Conservation (phyloP, 2,797 vertebrate species). For the Dipus sagitta region DNA sequence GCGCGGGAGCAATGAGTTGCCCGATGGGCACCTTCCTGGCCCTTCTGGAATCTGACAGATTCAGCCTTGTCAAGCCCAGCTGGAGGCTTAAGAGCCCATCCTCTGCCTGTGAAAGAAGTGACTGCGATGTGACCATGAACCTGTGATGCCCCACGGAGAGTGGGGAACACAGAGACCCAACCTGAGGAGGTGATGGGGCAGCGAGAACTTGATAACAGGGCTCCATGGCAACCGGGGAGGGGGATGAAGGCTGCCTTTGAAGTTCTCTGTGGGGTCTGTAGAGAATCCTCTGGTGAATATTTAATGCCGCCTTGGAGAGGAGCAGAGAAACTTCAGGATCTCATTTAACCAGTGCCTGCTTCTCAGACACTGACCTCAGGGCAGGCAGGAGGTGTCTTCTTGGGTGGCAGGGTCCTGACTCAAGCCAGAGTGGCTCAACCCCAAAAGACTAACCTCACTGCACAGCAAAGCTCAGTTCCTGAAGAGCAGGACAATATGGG, state of each 20-base stretch:
- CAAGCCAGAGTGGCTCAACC: too few species aligned
- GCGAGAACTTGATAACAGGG: constrained; percentile 15
- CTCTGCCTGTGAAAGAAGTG: neutral
- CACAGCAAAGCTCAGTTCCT: constrained; percentile 5
- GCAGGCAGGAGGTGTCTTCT: neutral
- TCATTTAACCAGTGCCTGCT: neutral
- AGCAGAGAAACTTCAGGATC: neutral
- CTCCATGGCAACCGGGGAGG: constrained; percentile 61
- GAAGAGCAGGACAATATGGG: neutral
- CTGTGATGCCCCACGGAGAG: neutral
- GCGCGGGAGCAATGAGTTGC: neutral
- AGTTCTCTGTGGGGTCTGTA: constrained; percentile 40
- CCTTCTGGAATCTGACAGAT: constrained; percentile 35
- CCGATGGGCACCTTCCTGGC: neutral
- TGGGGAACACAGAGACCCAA: neutral
- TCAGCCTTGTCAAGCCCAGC: too few species aligned
- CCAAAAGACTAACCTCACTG: neutral
- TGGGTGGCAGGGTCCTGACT: neutral
- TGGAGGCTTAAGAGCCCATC: neutral
- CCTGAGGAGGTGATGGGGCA: constrained; percentile 53
- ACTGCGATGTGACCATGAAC: too few species aligned
- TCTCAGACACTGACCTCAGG: neutral
- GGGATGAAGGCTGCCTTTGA: constrained; percentile 61
- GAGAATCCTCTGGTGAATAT: constrained; percentile 59
- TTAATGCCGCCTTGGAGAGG: constrained; percentile 57